Conservation (phyloP, 2,888 invertebrate genomes). For the Ectobius pallidus region DNA sequence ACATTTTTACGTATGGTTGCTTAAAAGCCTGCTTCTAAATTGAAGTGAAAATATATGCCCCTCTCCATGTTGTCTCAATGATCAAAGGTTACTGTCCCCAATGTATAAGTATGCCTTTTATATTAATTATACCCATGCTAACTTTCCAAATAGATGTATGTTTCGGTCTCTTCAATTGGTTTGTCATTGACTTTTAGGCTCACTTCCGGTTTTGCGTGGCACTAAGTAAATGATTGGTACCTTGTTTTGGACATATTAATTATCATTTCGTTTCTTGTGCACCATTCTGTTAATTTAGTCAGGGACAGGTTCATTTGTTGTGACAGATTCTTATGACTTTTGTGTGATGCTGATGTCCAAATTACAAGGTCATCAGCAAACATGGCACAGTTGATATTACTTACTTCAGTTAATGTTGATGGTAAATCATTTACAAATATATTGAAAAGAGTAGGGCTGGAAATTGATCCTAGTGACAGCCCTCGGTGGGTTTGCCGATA, state of each 20-base stretch:
- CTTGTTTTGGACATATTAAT: conserved; percentile 1
- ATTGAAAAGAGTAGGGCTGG: not conserved
- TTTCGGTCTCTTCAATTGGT: not conserved
- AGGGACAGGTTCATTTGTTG: not conserved
- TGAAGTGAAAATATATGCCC: too few relatives aligned
- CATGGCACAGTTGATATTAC: not conserved
- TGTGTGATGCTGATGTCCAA: conserved; percentile 16
- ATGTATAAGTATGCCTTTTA: too few relatives aligned
- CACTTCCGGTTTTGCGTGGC: not conserved
- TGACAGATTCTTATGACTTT: not conserved
- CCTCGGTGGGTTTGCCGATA: not conserved
- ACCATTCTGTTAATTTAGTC: not conserved
- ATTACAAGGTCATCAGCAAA: not conserved
- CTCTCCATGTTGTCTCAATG: too few relatives aligned
- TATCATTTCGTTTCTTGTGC: not conserved
- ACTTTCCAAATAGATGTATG: not conserved
- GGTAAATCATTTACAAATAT: conserved; percentile 5
- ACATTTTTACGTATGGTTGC: too few relatives aligned
- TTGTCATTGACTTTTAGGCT: not conserved
- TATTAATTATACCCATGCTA: too few relatives aligned
- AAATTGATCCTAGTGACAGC: not conserved
- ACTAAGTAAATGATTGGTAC: not conserved
- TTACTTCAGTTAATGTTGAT: not conserved
- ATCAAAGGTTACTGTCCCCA: too few relatives aligned
- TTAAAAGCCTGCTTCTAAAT: too few relatives aligned